These are phyloP conservation scores for Poecilia gillii DNA, from an alignment of 2,797 vertebrate genomes.

Conservation along the genomic window DNA sequence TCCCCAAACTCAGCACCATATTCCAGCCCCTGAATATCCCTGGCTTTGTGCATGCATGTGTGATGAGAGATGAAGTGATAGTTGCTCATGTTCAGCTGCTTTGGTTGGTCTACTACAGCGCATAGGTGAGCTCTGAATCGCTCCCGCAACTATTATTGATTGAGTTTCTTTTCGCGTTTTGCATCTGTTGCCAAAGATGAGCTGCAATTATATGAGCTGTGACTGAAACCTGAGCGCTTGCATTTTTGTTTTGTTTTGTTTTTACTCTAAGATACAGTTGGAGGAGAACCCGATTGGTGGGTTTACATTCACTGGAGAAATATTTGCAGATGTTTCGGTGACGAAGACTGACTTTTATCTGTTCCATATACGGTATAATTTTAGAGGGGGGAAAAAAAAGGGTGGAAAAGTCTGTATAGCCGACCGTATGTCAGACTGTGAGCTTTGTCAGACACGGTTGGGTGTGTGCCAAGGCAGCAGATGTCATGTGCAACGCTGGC, in stretches of 20 bases:
- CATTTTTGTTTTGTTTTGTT: no score
- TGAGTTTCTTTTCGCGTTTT: neutral
- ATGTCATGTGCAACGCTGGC: neutral
- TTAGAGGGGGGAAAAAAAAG: neutral
- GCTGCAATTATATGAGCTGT: neutral
- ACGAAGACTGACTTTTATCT: neutral
- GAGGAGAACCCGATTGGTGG: neutral
- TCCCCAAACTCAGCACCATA: constrained; percentile 21
- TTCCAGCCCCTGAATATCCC: constrained; percentile 33
- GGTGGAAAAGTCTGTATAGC: neutral
- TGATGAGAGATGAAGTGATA: constrained; percentile 32
- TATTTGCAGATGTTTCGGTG: neutral
- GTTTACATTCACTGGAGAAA: neutral
- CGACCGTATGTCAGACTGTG: neutral
- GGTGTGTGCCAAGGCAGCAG: constrained; percentile 6
- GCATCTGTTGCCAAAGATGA: neutral
- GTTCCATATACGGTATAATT: neutral
- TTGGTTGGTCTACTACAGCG: constrained; percentile 1
- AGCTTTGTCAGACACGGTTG: constrained; percentile 6
- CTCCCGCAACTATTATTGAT: constrained; percentile 12
- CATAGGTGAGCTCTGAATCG: neutral
- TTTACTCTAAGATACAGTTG: neutral
- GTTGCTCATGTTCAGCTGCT: constrained; percentile 37
- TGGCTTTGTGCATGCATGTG: constrained; percentile 28
- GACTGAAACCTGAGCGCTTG: neutral